Percentiles rank a stretch among this genome's conserved stretches.
phyloP scores from a whole-genome alignment of 2,888 invertebrate genomes.

The Agrochola lota region DNA sequence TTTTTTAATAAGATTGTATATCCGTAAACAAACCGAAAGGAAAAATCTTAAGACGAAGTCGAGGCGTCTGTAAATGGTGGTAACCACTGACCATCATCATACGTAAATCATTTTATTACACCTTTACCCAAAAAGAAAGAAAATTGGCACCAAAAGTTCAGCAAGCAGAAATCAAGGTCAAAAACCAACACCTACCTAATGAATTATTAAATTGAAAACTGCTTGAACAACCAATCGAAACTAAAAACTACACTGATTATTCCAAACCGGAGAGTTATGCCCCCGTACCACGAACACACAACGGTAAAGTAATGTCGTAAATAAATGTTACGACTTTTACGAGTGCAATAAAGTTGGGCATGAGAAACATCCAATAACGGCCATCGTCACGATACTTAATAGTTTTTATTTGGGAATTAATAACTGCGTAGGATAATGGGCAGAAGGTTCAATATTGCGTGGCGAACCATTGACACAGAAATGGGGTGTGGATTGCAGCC shows the following conservation, averaged over 20 bases:
- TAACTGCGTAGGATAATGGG: constrained; percentile 52
- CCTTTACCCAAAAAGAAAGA: background rate
- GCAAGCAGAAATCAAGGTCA: constrained; percentile 48
- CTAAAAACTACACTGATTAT: constrained; percentile 64
- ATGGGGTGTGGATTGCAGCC: constrained; percentile 13
- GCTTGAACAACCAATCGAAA: constrained; percentile 62
- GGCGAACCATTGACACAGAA: constrained; percentile 10
- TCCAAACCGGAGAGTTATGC: constrained; percentile 68
- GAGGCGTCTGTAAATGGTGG: background rate
- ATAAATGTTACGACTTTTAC: constrained; percentile 70
- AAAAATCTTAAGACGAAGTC: background rate
- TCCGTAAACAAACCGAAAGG: background rate
- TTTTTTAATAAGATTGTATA: no score
- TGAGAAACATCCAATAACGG: constrained; percentile 74
- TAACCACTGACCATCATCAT: background rate
- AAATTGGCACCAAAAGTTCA: background rate
- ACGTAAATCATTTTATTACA: background rate
- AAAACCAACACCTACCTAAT: constrained; percentile 57
- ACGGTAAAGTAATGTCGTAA: constrained; percentile 75
- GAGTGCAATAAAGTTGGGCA: constrained; percentile 73
- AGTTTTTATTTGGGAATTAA: constrained; percentile 74
- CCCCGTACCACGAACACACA: constrained; percentile 69
- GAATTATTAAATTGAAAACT: constrained; percentile 61
- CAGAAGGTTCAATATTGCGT: constrained; percentile 47
- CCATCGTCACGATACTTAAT: constrained; percentile 74